These are phyloP conservation scores for Cheilosia scutellata DNA, from an alignment of 2,888 invertebrate genomes.

Conservation along the genomic window DNA sequence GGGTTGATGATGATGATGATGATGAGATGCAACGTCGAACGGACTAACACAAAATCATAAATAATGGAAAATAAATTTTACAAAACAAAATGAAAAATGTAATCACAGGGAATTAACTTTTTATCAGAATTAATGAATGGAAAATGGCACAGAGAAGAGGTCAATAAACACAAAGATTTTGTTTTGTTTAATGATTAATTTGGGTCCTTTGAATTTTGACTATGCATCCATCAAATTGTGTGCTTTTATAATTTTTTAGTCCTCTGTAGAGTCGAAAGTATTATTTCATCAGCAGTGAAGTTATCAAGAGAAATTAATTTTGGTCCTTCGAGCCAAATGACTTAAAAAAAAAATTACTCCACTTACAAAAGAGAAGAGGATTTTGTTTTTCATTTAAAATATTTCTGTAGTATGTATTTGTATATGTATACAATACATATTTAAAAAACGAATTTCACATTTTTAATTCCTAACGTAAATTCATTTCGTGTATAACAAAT, in stretches of 20 bases:
- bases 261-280: neutral
- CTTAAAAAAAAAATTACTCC: neutral
- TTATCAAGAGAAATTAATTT: neutral
- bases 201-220: neutral
- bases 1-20: constrained; percentile 26
- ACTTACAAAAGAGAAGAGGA: too few species aligned
- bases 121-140: constrained; percentile 65
- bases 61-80: constrained; percentile 69
- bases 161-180: constrained; percentile 34
- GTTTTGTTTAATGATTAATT: constrained; percentile 49
- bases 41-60: constrained; percentile 45
- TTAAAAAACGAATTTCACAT: too few species aligned
- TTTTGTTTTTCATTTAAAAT: too few species aligned
- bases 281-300: neutral
- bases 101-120: constrained; percentile 56
- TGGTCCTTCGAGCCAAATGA: neutral
- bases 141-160: constrained; percentile 30
- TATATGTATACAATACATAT: too few species aligned
- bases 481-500: too few species aligned
- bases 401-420: too few species aligned
- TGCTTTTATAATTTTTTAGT: constrained; percentile 1
- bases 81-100: constrained; percentile 42
- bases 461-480: too few species aligned
- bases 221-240: constrained; percentile 31
- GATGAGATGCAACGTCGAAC: constrained; percentile 43